A percentile compares a stretch with the other conserved stretches of the same genome.
These are phyloP conservation scores for Tetrao urogallus DNA, from an alignment of 2,113 vertebrate genomes.

Conservation along the genomic window DNA sequence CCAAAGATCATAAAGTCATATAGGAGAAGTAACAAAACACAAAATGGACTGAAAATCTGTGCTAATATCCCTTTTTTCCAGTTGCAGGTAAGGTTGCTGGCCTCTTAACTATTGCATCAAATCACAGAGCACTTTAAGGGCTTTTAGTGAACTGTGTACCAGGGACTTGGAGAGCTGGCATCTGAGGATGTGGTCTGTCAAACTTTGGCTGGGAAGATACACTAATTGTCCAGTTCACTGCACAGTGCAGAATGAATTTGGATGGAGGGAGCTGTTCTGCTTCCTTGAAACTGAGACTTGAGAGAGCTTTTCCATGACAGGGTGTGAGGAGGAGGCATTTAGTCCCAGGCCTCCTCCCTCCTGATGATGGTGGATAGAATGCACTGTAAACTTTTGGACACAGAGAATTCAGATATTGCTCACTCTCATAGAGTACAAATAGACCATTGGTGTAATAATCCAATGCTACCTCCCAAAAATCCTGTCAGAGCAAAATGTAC, in stretches of 20 bases:
- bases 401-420: neutral
- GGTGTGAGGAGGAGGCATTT: rapidly evolving
- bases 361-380: neutral
- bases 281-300: neutral
- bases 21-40: neutral
- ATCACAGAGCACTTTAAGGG: neutral
- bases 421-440: neutral
- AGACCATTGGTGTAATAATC: neutral
- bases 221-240: neutral
- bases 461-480: neutral
- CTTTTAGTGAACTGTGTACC: neutral
- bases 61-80: neutral
- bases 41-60: neutral
- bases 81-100: neutral
- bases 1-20: neutral
- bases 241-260: neutral
- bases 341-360: neutral
- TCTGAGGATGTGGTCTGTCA: neutral
- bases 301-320: neutral
- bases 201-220: neutral
- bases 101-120: neutral
- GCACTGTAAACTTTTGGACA: neutral
- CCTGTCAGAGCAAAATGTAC: neutral
- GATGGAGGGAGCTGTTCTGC: neutral
- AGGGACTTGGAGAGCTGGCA: neutral